These are phyloP conservation scores for Polypterus bichir DNA, from an alignment of 2,113 vertebrate species.

Conservation along the genomic window DNA sequence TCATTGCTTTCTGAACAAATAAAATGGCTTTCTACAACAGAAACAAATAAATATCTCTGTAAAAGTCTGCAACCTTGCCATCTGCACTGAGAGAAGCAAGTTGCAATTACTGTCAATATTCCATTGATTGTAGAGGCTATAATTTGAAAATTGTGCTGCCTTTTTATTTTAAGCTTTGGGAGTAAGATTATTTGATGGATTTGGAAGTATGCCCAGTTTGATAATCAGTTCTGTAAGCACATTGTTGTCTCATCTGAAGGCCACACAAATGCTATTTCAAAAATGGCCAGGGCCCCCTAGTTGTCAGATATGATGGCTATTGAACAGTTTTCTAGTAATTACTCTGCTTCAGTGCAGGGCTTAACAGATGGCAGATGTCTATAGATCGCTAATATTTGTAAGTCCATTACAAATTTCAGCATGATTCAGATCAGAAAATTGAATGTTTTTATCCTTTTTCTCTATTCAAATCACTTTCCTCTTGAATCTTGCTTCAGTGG, in stretches of 20 bases:
- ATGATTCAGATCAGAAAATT: no score
- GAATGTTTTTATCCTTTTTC: no score
- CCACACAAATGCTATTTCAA: neutral
- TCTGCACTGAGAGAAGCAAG: neutral
- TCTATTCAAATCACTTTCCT: no score
- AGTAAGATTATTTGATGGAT: neutral
- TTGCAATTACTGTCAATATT: neutral
- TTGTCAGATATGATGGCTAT: neutral
- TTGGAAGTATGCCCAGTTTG: neutral
- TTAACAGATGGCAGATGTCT: neutral
- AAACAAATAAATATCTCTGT: no score
- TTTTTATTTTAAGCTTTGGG: neutral
- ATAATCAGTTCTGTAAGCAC: neutral
- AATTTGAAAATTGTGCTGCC: neutral
- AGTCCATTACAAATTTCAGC: no score
- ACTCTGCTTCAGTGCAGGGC: neutral
- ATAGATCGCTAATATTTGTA: no score
- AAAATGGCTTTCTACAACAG: no score
- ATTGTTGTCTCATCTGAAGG: neutral
- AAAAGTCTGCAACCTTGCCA: no score
- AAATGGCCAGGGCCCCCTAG: neutral
- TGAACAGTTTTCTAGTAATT: neutral
- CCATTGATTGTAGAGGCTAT: neutral
- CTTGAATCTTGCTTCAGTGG: no score
- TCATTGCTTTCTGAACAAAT: no score